phyloP scores from a whole-genome alignment of 1,140 invertebrate genomes.

The Caenorhabditis inopinata region DNA sequence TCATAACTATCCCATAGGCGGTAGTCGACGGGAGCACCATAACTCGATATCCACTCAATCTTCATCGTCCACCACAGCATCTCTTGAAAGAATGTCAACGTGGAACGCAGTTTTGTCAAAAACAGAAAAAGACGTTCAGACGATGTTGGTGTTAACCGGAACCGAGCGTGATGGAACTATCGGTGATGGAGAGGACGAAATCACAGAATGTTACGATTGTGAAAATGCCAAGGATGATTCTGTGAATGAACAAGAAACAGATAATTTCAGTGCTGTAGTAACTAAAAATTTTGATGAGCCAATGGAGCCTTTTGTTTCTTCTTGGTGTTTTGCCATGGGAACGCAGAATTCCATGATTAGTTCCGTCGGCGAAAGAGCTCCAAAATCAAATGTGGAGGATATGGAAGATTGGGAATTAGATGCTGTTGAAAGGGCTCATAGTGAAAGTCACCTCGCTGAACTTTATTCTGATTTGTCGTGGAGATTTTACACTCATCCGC shows the following conservation, averaged over 20 bases:
- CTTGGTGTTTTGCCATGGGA: constrained; percentile 18
- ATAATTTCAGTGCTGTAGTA: neutral
- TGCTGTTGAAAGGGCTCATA: neutral
- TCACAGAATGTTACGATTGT: neutral
- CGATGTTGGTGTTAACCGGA: neutral
- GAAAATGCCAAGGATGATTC: neutral
- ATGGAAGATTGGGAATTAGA: constrained; percentile 21
- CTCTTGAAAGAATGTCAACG: neutral
- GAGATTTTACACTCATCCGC: constrained; percentile 16
- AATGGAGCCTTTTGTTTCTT: constrained; percentile 4
- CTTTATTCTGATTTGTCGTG: neutral
- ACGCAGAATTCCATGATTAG: neutral
- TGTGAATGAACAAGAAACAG: neutral
- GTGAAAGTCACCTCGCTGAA: neutral
- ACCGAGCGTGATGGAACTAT: neutral
- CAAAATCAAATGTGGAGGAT: neutral
- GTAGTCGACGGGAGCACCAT: neutral
- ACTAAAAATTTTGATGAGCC: too few relatives aligned
- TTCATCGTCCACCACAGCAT: neutral
- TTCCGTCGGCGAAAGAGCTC: neutral
- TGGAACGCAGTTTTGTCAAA: neutral
- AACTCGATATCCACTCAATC: constrained; percentile 28
- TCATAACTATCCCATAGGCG: neutral
- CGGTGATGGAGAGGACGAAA: neutral
- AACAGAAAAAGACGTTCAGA: neutral